These are phyloP conservation scores for Canis aureus DNA, from an alignment of 2,113 vertebrate species.

Conservation along the genomic window DNA sequence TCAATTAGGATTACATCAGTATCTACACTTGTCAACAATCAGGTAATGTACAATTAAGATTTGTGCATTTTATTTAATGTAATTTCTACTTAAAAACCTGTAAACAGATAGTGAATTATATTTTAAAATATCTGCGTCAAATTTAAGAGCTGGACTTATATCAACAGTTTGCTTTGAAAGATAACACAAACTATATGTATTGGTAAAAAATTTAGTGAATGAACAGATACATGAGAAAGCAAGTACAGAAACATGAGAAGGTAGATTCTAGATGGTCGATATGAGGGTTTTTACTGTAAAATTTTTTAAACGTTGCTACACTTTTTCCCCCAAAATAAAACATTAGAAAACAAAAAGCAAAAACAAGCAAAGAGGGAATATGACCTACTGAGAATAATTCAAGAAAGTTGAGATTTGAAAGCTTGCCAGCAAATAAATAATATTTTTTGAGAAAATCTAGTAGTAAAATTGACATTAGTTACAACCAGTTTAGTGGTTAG, in stretches of 20 bases:
- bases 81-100: not conserved
- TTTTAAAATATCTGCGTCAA: not conserved
- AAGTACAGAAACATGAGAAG: not conserved
- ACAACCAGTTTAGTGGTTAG: not conserved
- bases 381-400: not conserved
- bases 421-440: not conserved
- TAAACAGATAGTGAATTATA: not conserved
- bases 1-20: too few relatives aligned
- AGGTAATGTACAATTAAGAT: not conserved
- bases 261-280: not conserved
- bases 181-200: not conserved
- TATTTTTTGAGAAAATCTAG: not conserved
- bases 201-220: not conserved
- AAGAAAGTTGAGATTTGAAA: not conserved
- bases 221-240: not conserved
- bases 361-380: not conserved
- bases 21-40: not conserved
- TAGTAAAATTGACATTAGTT: not conserved
- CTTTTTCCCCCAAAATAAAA: not conserved
- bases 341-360: not conserved
- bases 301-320: not conserved
- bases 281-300: not conserved
- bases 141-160: not conserved
- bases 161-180: not conserved
- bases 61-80: not conserved